These are phyloP conservation scores for Garra rufa DNA, from an alignment of 2,113 vertebrate genomes.

Conservation along the genomic window DNA sequence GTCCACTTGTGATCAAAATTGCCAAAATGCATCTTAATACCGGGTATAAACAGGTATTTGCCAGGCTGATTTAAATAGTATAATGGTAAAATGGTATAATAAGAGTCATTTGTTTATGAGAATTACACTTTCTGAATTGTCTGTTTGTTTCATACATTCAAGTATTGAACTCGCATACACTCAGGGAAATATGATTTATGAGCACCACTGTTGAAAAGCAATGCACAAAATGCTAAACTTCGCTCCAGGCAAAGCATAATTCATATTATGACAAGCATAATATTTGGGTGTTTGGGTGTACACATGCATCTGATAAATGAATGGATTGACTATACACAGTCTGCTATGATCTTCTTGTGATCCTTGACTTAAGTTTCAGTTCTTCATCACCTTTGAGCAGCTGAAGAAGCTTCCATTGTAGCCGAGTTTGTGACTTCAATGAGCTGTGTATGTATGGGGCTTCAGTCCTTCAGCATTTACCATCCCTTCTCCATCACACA, in stretches of 20 bases:
- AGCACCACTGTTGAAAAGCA: background rate
- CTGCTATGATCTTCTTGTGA: background rate
- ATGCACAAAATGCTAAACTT: background rate
- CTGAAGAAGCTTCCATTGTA: slow-evolving; percentile 93
- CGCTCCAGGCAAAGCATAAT: background rate
- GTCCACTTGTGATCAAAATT: too few relatives aligned
- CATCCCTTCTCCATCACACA: slow-evolving; percentile 47
- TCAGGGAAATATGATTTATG: background rate
- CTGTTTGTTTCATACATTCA: background rate
- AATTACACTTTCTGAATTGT: too few relatives aligned
- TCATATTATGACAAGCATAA: background rate
- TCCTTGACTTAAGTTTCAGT: slow-evolving; percentile 83
- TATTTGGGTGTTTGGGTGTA: background rate
- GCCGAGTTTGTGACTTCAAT: slow-evolving; percentile 23
- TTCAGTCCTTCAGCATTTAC: slow-evolving; percentile 52
- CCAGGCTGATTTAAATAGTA: too few relatives aligned
- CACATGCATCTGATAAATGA: background rate
- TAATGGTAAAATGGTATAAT: too few relatives aligned
- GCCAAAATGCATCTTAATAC: too few relatives aligned
- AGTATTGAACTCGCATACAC: background rate
- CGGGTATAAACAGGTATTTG: too few relatives aligned
- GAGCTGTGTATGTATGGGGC: slow-evolving; percentile 27
- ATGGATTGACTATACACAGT: background rate
- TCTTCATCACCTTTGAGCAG: slow-evolving; percentile 98
- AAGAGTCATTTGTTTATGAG: too few relatives aligned